A percentile compares a stretch with the other conserved stretches of the same genome.
Evolutionary conservation across 1,140 invertebrate species (phyloP).

Genomic region (Prorops nasuta): DNA sequence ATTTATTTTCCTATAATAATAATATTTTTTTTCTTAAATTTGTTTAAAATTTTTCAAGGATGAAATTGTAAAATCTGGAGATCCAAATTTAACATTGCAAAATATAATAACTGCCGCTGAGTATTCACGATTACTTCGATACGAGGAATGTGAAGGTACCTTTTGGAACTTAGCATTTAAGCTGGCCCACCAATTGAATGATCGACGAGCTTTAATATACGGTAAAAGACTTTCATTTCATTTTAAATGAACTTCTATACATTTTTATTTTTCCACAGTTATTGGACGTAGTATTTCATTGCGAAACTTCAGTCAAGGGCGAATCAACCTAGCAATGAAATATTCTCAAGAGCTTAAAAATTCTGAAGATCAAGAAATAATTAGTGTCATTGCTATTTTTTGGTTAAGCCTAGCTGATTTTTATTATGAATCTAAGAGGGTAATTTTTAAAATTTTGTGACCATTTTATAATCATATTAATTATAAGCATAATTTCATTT

Average conservation of each 20-base stretch:
- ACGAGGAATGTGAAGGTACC: constrained; percentile 27
- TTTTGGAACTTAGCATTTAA: constrained; percentile 36
- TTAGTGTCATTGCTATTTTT: constrained; percentile 29
- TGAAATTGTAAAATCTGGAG: constrained; percentile 22
- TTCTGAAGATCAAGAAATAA: constrained; percentile 22
- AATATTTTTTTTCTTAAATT: constrained; percentile 1
- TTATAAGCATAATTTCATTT: constrained; percentile 1
- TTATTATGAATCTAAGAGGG: constrained; percentile 43
- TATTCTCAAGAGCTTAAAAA: constrained; percentile 18
- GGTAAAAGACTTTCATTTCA: constrained; percentile 17
- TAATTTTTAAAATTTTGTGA: constrained; percentile 11
- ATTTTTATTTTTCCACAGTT: constrained; percentile 27
- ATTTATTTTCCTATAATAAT: not conserved
- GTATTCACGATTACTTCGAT: constrained; percentile 37
- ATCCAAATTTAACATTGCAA: constrained; percentile 26
- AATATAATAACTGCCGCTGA: constrained; percentile 36
- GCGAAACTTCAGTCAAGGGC: constrained; percentile 33
- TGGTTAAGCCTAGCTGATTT: constrained; percentile 44
- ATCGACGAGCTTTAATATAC: constrained; percentile 30
- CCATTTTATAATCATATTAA: constrained; percentile 11
- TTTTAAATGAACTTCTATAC: not conserved
- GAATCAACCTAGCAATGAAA: constrained; percentile 36
- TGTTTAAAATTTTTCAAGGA: constrained; percentile 16
- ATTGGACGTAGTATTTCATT: constrained; percentile 38
- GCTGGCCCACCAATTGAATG: constrained; percentile 27